A percentile compares a stretch with the other conserved stretches of the same genome.
Conservation (phyloP, 2,888 invertebrate species). For the Heliconius ethilla region DNA sequence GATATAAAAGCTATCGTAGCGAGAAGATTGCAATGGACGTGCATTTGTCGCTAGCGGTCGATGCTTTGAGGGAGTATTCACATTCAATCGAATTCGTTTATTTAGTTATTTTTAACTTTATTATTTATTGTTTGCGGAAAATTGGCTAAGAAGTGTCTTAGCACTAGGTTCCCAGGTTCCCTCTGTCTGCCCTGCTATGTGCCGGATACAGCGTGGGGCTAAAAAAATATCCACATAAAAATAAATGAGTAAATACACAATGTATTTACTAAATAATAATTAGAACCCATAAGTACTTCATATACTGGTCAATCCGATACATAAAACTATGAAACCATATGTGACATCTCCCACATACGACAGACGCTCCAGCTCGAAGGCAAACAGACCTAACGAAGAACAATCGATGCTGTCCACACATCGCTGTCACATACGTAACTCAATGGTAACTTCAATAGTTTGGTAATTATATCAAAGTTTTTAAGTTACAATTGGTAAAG, state of each 20-base stretch:
- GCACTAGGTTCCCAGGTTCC: neutral
- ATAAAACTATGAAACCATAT: neutral
- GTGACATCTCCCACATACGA: conserved; percentile 26
- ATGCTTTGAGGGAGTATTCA: conserved; percentile 25
- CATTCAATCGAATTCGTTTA: neutral
- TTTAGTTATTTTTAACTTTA: neutral
- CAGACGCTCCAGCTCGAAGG: conserved; percentile 37
- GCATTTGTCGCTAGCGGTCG: conserved; percentile 33
- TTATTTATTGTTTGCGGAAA: no score
- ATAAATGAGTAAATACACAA: no score
- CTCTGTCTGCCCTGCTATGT: neutral
- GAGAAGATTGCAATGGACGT: conserved; percentile 37
- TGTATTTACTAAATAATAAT: no score
- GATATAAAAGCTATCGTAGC: conserved; percentile 31
- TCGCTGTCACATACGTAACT: conserved; percentile 27
- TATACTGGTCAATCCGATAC: neutral
- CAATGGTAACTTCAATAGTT: conserved; percentile 23
- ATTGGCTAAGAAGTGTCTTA: neutral
- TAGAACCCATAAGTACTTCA: no score
- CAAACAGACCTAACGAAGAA: conserved; percentile 40
- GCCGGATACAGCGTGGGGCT: neutral
- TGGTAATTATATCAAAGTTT: neutral
- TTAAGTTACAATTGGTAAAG: no score
- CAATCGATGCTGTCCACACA: conserved; percentile 34
- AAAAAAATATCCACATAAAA: neutral